phyloP scores from a whole-genome alignment of 2,797 vertebrate species.

The Silurus aristotelis region DNA sequence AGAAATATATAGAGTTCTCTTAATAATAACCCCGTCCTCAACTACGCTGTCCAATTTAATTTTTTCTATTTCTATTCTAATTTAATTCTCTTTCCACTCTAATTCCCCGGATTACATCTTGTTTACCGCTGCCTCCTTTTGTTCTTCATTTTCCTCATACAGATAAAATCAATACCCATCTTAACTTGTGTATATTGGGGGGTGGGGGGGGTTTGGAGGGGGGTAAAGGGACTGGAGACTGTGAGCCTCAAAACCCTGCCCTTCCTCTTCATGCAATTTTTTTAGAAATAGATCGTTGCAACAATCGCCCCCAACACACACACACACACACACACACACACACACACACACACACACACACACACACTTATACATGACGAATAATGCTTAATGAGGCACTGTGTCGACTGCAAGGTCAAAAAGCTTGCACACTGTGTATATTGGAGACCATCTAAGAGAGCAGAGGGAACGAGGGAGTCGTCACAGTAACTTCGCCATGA shows the following conservation, averaged over 20 bases:
- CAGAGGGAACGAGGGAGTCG: neutral
- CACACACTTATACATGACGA: neutral
- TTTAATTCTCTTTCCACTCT: constrained; percentile 8
- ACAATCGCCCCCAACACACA: no score
- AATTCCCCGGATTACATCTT: constrained; percentile 10
- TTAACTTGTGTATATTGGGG: constrained; percentile 7
- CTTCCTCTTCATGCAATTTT: neutral
- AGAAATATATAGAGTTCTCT: neutral
- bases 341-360: no score
- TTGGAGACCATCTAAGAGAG: constrained; percentile 1
- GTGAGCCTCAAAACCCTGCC: neutral
- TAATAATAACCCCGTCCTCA: neutral
- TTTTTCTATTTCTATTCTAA: constrained; percentile 12
- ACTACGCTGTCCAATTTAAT: neutral
- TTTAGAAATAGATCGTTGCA: neutral
- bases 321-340: neutral
- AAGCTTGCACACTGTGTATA: neutral
- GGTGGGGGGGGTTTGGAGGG: no score
- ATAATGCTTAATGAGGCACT: constrained; percentile 3
- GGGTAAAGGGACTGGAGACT: neutral
- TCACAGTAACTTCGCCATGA: neutral
- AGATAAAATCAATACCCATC: constrained; percentile 34
- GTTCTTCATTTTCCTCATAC: constrained; percentile 25
- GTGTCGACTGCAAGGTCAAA: neutral
- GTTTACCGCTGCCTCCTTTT: neutral